phyloP scores from a whole-genome alignment of 2,113 vertebrate genomes.

The Paramisgurnus dabryanus region DNA sequence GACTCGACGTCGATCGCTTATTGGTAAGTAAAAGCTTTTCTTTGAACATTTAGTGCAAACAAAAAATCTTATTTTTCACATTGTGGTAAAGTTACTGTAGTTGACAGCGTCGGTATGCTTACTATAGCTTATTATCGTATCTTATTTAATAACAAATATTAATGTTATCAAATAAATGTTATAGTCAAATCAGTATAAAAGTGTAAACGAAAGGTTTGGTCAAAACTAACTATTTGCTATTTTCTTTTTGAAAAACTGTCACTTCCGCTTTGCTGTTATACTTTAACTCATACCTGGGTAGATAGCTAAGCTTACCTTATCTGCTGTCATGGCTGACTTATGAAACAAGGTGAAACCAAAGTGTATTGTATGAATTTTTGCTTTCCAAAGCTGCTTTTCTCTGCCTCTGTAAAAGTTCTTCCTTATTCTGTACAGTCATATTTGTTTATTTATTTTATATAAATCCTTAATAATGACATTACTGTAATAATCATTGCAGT shows the following conservation, averaged over 20 bases:
- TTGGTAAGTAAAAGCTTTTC: slow-evolving; percentile 24
- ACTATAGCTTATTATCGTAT: no score
- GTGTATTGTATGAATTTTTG: not conserved
- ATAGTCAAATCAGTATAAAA: not conserved
- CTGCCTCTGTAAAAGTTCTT: not conserved
- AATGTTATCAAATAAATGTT: not conserved
- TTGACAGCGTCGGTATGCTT: no score
- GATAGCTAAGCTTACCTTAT: not conserved
- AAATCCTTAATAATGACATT: no score
- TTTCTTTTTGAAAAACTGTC: not conserved
- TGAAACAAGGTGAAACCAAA: not conserved
- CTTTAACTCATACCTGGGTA: slow-evolving; percentile 1
- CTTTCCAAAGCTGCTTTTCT: not conserved
- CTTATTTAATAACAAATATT: no score
- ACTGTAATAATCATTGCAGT: no score
- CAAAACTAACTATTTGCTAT: not conserved
- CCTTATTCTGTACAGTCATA: not conserved
- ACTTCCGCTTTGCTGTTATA: slow-evolving; percentile 29
- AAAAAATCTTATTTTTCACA: not conserved
- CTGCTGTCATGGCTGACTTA: not conserved
- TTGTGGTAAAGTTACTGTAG: no score
- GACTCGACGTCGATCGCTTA: not conserved
- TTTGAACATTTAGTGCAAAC: not conserved
- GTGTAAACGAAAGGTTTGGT: not conserved
- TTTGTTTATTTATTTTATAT: no score